Conservation (phyloP, 2,113 vertebrate species). For the Caranx melampygus region DNA sequence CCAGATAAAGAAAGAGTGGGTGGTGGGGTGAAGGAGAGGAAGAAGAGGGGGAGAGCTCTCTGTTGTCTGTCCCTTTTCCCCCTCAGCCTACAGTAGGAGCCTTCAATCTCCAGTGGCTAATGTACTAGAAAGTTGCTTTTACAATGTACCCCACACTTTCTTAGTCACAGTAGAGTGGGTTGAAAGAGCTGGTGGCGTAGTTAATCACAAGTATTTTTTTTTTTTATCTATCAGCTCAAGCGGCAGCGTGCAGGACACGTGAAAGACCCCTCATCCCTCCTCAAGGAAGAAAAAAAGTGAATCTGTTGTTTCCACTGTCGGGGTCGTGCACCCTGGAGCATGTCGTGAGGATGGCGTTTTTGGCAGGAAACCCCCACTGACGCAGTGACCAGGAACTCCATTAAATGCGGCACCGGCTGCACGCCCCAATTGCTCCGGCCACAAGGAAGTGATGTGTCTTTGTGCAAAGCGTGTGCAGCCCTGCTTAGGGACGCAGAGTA, state of each 20-base stretch:
- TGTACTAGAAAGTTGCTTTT: slow-evolving; percentile 70
- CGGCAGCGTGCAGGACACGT: slow-evolving; percentile 6
- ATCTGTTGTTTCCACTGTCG: slow-evolving; percentile 18
- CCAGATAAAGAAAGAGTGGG: slow-evolving; percentile 66
- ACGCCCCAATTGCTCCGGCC: slow-evolving; percentile 3
- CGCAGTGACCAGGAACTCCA: slow-evolving; percentile 46
- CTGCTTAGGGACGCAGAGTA: not conserved
- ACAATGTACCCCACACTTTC: slow-evolving; percentile 68
- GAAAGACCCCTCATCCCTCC: slow-evolving; percentile 9
- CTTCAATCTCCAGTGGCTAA: slow-evolving; percentile 57
- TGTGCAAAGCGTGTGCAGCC: not conserved
- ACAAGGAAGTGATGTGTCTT: not conserved
- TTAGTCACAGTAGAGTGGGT: slow-evolving; percentile 70
- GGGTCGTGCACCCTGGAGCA: slow-evolving; percentile 31
- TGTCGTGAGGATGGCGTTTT: slow-evolving; percentile 25
- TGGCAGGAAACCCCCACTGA: slow-evolving; percentile 24
- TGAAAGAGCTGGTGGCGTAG: slow-evolving; percentile 36
- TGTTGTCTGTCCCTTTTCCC: slow-evolving; percentile 40
- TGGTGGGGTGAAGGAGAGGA: slow-evolving; percentile 44
- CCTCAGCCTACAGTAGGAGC: slow-evolving; percentile 43
- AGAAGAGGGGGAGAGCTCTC: slow-evolving; percentile 47
- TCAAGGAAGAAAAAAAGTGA: slow-evolving; percentile 2
- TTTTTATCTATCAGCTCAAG: not conserved
- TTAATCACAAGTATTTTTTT: slow-evolving; percentile 46
- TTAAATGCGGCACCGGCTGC: slow-evolving; percentile 33